Evolutionary conservation across 2,113 vertebrate species (phyloP), one percentile per base, ranked within the genome.

Genomic region (Synodontis membranacea): DNA sequence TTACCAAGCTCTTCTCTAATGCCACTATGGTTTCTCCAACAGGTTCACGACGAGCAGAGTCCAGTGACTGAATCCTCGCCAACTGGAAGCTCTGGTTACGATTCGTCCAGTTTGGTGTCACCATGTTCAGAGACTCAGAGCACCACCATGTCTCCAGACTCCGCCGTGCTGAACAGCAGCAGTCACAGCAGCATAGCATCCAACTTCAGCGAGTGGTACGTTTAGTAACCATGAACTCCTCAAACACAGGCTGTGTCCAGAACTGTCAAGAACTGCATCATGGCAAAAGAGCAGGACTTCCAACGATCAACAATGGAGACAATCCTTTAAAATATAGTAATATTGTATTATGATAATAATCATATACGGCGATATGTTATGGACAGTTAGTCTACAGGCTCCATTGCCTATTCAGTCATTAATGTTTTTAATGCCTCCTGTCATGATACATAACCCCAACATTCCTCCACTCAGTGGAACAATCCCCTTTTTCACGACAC

Each of bases 171-270:
- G 83, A 92, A 90, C 85, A 79, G 92, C 76, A 93, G 92, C 76
- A 92, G 94, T 56, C 95, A 95, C 90, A 93, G 91, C 80, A 90
- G 93, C 90, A 94, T 96, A 68, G 94, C 96, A 28, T 96, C 95
- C 89, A 96, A 96, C 91, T 97, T 96, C 93, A 96, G 95, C 87
- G 96, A 97, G 92, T 96, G 96, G 96, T 96, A 97, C 91, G 95
- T 96, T 92, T 96, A 94, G 79, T 60, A 82, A 19, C 37, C 37
- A 60, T 39, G 68, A 19, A 39, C 52, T 34, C 48, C n/a, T 58
- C 11, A 39, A 50, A 58, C 62, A 4, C 39, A 42, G 68, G 25
- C 2, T 56, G 76, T 58, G 54, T 42, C 62, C 74, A 87, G 72
- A 85, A 79, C 0, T 17, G 15, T 37, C 48, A 2, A 25, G 19